phyloP scores from a whole-genome alignment of 2,113 vertebrate species.

The Myodes glareolus region DNA sequence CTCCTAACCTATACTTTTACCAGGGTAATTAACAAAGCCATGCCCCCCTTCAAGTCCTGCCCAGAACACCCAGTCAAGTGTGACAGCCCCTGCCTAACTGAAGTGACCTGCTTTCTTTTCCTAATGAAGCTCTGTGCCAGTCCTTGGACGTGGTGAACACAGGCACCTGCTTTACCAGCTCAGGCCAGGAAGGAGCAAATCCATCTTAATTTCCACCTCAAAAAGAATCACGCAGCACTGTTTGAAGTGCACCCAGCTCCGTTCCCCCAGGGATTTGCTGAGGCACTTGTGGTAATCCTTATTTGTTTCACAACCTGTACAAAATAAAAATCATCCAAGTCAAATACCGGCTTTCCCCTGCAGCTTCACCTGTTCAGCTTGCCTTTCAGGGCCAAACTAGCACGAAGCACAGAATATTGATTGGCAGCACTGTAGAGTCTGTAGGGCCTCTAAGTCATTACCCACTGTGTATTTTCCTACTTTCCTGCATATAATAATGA shows the following conservation, averaged over 20 bases:
- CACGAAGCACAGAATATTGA: conserved; percentile 83
- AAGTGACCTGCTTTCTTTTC: background rate
- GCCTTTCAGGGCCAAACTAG: conserved; percentile 77
- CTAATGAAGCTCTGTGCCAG: background rate
- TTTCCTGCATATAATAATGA: conserved; percentile 84
- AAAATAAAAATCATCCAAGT: conserved; percentile 76
- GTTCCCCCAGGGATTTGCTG: conserved; percentile 47
- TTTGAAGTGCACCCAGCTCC: background rate
- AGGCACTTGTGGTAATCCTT: conserved; percentile 61
- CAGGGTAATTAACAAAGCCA: background rate
- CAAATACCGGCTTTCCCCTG: conserved; percentile 66
- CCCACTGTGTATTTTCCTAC: conserved; percentile 78
- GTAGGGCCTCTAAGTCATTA: conserved; percentile 72
- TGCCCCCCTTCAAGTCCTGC: background rate
- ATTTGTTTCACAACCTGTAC: conserved; percentile 52
- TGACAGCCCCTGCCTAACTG: background rate
- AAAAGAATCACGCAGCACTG: background rate
- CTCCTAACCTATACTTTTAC: background rate
- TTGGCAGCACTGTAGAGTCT: conserved; percentile 71
- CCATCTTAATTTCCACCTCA: conserved; percentile 30
- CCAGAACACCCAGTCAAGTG: too few relatives aligned
- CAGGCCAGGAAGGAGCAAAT: conserved; percentile 8
- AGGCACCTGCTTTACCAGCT: background rate
- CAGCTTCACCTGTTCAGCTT: conserved; percentile 29
- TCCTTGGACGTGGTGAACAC: background rate